A percentile compares a stretch with the other conserved stretches of the same genome.
Conservation (phyloP, 1,140 invertebrate species). For the Mycetomoellerius zeteki region DNA sequence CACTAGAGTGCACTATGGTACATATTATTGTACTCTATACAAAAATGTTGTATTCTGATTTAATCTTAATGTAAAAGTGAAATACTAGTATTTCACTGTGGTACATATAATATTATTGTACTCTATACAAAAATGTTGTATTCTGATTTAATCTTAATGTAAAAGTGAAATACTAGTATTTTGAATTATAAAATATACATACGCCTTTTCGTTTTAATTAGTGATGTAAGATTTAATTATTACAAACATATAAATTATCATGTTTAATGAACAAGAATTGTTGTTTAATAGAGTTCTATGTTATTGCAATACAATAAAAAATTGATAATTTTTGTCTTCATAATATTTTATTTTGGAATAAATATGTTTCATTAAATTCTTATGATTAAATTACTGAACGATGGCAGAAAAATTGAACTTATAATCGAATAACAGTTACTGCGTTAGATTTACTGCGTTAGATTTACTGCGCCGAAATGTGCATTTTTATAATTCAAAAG, state of each 20-base stretch:
- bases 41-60: too few species aligned
- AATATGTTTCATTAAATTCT: neutral
- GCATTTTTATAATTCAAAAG: neutral
- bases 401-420: neutral
- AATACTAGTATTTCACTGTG: too few species aligned
- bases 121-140: too few species aligned
- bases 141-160: too few species aligned
- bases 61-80: too few species aligned
- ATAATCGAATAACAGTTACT: too few species aligned
- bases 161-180: too few species aligned
- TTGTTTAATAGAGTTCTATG: neutral
- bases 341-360: neutral
- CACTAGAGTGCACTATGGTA: too few species aligned
- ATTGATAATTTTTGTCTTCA: neutral
- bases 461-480: neutral
- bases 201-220: neutral
- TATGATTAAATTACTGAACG: neutral
- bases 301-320: neutral
- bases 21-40: too few species aligned
- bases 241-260: neutral
- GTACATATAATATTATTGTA: too few species aligned
- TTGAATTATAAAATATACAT: too few species aligned
- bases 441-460: neutral
- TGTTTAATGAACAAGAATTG: neutral
- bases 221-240: neutral